Evolutionary conservation across 2,797 vertebrate genomes (phyloP).

Genomic region (Apogon hyalosoma): DNA sequence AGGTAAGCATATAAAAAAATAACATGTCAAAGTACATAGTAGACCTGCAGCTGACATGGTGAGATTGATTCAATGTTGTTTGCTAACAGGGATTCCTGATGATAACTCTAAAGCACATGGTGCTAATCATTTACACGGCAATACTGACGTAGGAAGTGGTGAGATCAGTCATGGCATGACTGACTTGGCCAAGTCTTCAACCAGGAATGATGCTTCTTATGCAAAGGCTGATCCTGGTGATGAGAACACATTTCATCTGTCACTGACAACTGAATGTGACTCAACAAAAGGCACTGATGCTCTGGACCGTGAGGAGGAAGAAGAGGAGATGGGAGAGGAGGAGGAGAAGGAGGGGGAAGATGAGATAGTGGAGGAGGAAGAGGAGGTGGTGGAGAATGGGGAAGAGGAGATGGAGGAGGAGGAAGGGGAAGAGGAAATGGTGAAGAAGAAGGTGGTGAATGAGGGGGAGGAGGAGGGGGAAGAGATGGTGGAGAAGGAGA

Average conservation of each 20-base stretch:
- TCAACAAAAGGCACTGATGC: constrained; percentile 25
- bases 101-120: constrained; percentile 16
- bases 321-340: constrained; percentile 44
- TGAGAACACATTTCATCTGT: constrained; percentile 24
- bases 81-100: constrained; percentile 29
- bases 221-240: constrained; percentile 6
- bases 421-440: constrained; percentile 21
- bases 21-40: neutral
- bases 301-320: constrained; percentile 35
- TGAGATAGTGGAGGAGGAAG: constrained; percentile 23
- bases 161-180: constrained; percentile 1
- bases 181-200: constrained; percentile 6
- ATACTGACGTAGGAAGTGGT: constrained; percentile 5
- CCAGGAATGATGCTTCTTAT: neutral
- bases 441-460: constrained; percentile 18
- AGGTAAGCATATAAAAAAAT: constrained; percentile 54
- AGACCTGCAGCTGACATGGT: neutral
- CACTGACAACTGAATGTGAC: neutral
- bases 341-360: constrained; percentile 35
- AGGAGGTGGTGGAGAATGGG: constrained; percentile 3
- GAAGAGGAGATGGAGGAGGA: constrained; percentile 53
- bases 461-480: constrained; percentile 29
- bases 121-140: constrained; percentile 4
- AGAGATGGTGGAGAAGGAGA: no score
- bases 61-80: neutral